Evolutionary conservation across 2,797 vertebrate species (phyloP).

Genomic region (Sandelia bainsii): DNA sequence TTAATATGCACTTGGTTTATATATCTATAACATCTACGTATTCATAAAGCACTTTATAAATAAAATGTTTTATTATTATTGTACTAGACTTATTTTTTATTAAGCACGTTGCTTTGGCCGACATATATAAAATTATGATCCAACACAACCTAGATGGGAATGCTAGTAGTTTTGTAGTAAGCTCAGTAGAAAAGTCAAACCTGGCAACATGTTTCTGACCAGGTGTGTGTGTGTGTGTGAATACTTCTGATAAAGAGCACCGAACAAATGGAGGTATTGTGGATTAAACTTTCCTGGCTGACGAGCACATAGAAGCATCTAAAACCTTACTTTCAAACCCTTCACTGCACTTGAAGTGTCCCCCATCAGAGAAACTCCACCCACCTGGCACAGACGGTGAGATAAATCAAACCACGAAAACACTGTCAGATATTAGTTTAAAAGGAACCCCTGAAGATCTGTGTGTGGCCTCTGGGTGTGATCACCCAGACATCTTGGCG

Average conservation of each 20-base stretch:
- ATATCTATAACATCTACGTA: no score
- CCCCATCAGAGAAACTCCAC: slow-evolving; percentile 4
- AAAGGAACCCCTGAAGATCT: slow-evolving; percentile 2
- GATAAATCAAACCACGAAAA: slow-evolving; percentile 34
- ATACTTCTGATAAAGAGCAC: neutral
- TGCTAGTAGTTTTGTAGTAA: neutral
- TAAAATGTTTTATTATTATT: no score
- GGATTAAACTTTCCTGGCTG: slow-evolving; percentile 6
- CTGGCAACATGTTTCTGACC: neutral
- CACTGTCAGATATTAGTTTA: neutral
- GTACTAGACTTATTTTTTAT: no score
- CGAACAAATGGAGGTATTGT: slow-evolving; percentile 42
- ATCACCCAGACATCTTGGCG: neutral
- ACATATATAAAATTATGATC: no score
- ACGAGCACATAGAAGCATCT: neutral
- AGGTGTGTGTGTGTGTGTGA: neutral
- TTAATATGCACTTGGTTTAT: no score
- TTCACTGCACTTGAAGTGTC: slow-evolving; percentile 6
- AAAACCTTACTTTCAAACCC: slow-evolving; percentile 7
- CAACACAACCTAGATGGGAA: no score
- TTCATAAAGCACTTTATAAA: no score
- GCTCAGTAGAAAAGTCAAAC: neutral
- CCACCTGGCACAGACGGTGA: slow-evolving; percentile 3
- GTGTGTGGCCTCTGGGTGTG: slow-evolving; percentile 45
- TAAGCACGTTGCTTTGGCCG: no score